These are phyloP conservation scores for Eupsittula cactorum DNA, from an alignment of 2,113 vertebrate species.

Conservation along the genomic window DNA sequence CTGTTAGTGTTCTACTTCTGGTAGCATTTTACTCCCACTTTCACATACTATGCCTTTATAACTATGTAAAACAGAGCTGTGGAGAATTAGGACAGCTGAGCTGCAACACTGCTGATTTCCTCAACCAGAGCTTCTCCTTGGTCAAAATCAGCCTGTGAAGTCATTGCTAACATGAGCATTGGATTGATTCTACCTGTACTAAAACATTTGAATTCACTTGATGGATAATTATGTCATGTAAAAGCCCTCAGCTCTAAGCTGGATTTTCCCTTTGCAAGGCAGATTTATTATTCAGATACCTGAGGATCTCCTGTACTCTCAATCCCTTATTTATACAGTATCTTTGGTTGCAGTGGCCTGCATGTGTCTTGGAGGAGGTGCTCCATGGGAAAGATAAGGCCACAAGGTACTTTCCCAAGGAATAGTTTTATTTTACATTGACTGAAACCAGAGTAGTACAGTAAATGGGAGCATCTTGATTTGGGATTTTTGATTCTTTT, in stretches of 20 bases:
- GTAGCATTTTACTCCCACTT: background rate
- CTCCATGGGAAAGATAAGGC: background rate
- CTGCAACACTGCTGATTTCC: background rate
- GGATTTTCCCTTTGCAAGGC: background rate
- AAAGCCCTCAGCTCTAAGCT: background rate
- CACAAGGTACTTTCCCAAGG: background rate
- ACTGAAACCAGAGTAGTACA: background rate
- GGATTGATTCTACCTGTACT: background rate
- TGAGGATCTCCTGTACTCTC: background rate
- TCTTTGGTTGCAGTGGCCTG: background rate
- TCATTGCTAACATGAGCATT: background rate
- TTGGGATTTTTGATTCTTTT: background rate
- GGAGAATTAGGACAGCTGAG: background rate
- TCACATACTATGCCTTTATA: background rate
- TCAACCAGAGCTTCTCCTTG: background rate
- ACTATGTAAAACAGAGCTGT: background rate
- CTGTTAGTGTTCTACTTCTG: background rate
- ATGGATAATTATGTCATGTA: background rate
- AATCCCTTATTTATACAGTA: background rate
- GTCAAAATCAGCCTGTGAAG: background rate
- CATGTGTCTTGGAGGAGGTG: background rate
- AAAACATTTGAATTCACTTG: background rate
- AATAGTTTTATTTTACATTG: background rate
- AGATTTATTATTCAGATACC: background rate
- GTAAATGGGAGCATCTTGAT: background rate